These are phyloP conservation scores for Catharus ustulatus DNA, from an alignment of 2,797 vertebrate species.

Conservation along the genomic window DNA sequence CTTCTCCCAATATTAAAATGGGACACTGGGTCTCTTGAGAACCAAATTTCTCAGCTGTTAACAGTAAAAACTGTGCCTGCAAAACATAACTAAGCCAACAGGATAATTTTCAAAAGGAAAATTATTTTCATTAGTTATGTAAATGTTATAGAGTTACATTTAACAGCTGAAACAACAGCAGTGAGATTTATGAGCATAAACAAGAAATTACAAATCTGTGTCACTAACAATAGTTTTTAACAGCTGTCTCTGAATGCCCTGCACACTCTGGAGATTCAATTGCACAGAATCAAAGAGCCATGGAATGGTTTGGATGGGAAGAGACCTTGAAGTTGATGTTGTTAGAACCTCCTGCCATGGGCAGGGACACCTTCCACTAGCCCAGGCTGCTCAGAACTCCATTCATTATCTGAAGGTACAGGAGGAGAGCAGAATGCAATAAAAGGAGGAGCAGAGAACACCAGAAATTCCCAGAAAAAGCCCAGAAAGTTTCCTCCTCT, in stretches of 20 bases:
- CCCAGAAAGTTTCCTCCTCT: neutral
- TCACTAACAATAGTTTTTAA: neutral
- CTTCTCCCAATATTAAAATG: neutral
- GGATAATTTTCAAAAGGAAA: neutral
- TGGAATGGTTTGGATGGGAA: neutral
- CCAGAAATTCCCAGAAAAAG: neutral
- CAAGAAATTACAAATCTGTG: rapidly evolving
- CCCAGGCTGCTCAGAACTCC: neutral
- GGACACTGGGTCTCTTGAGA: neutral
- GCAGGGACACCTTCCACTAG: neutral
- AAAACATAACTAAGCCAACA: neutral
- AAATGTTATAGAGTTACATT: neutral
- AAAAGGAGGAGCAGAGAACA: neutral
- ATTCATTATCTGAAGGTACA: rapidly evolving
- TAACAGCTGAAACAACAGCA: neutral
- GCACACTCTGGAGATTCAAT: neutral
- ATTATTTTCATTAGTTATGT: neutral
- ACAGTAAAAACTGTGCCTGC: neutral
- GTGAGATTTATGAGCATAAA: neutral
- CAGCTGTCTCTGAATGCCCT: neutral
- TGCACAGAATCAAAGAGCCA: neutral
- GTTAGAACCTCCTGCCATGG: rapidly evolving
- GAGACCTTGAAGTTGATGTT: no score
- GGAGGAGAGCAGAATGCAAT: neutral
- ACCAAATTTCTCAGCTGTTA: neutral